These are phyloP conservation scores for Apodemia duryi DNA, from an alignment of 2,888 invertebrate genomes.

Conservation along the genomic window DNA sequence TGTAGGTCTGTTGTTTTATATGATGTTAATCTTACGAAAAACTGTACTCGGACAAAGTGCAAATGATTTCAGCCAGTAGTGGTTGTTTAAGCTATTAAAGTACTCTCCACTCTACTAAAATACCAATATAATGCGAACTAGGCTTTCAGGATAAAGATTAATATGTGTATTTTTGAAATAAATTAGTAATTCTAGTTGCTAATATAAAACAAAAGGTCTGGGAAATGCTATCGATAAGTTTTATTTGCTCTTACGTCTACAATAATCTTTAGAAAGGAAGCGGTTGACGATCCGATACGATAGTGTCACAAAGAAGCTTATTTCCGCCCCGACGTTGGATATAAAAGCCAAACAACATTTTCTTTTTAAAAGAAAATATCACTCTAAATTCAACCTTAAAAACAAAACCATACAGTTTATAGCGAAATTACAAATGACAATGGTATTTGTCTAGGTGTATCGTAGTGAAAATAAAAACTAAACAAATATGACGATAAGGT, in stretches of 20 bases:
- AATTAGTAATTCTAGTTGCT: constrained; percentile 2
- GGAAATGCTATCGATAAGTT: constrained; percentile 48
- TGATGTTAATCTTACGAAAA: no score
- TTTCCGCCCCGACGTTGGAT: constrained; percentile 66
- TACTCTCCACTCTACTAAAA: no score
- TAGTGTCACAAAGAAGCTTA: constrained; percentile 76
- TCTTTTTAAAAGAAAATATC: constrained; percentile 34
- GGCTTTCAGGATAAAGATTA: no score
- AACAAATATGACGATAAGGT: constrained; percentile 74
- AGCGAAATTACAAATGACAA: constrained; percentile 18
- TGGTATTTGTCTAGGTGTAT: constrained; percentile 56
- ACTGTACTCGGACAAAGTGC: no score
- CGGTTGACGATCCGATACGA: constrained; percentile 72
- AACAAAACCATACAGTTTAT: constrained; percentile 22
- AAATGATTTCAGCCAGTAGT: no score
- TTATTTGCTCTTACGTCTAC: constrained; percentile 69
- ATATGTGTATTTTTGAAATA: background rate
- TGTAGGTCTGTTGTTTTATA: no score
- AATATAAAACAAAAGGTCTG: constrained; percentile 24
- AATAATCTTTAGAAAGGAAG: constrained; percentile 73
- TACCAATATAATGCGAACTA: no score
- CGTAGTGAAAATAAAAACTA: constrained; percentile 74
- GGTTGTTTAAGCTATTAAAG: no score
- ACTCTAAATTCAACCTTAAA: constrained; percentile 35
- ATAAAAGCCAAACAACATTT: constrained; percentile 52